Base-by-base conservation (phyloP, 2,888 invertebrate species). In the Pterobdella sp. region DNA sequence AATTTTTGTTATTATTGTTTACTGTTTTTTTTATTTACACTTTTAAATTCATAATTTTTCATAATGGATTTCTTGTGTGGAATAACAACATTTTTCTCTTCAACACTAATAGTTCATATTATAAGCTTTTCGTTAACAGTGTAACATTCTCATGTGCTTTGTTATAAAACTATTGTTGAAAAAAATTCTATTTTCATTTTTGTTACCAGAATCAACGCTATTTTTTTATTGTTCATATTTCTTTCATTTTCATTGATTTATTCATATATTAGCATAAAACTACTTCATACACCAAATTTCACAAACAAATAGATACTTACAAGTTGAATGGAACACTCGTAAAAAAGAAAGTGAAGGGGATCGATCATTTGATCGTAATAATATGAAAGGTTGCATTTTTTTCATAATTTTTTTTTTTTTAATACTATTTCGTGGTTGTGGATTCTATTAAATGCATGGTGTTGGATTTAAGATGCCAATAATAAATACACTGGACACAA, bases 341-440 rank as follows among this genome's bases (percentile, higher is more conserved):
- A 80, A 80, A 75, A 72, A 70, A 22, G 73, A 70, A 26, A 77
- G 77, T 29, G 78, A 77, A 31, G 76, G 76, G n/a, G 75, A 74
- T 32, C 88, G 89, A 81, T 83, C 88, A 67, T 94, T 91, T 82
- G 90, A 89, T 77, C 92, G 91, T 82, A 89, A 90, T 78, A 90
- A 89, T 65, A 91, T 95, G 79, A 91, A 90, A 81, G 94, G 94
- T 3, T 88, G 4, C 34, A 10, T 26, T 10, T 26, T 7, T 29
- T 18, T 14, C 52, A 49, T 49, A 18, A 18, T 49, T 49, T 49
- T 49, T 18, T 18, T 49, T 14, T 49, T 49, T 49, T 14, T 49
- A 14, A 49, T 49, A 18, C n/a, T 14, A 18, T 18, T 49, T 18
- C n/a, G 52, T 49, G 14, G 14, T 49, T n/a, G n/a, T n/a, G n/a